These are phyloP conservation scores for Hirtodrosophila confusa DNA, from an alignment of 2,888 invertebrate species.

Conservation along the genomic window DNA sequence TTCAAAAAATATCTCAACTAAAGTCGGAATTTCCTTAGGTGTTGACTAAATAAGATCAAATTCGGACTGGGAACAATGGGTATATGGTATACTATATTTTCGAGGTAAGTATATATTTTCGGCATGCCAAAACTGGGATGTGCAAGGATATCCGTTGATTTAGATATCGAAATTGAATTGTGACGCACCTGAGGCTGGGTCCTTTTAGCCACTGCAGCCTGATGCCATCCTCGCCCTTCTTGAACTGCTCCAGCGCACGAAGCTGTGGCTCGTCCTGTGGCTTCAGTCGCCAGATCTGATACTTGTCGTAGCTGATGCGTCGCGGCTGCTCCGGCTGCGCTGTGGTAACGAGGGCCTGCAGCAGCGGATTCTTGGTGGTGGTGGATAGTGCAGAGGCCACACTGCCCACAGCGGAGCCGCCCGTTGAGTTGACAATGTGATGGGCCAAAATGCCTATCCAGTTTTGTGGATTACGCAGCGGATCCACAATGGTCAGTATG, in stretches of 20 bases:
- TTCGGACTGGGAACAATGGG: too few relatives aligned
- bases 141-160: too few relatives aligned
- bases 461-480: constrained; percentile 82
- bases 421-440: constrained; percentile 82
- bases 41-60: too few relatives aligned
- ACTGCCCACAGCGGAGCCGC: background rate
- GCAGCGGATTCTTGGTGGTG: constrained; percentile 72
- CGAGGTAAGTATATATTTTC: too few relatives aligned
- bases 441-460: constrained; percentile 84
- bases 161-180: too few relatives aligned
- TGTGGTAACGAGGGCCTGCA: constrained; percentile 64
- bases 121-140: too few relatives aligned
- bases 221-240: constrained; percentile 84
- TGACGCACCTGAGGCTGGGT: constrained; percentile 84
- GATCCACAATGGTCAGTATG: constrained; percentile 82
- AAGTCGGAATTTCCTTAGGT: too few relatives aligned
- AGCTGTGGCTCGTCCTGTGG: constrained; percentile 84
- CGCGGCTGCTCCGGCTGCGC: constrained; percentile 67
- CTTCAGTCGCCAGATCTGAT: constrained; percentile 85
- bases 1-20: too few relatives aligned
- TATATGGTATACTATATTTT: too few relatives aligned
- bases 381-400: constrained; percentile 11
- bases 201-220: constrained; percentile 87
- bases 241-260: constrained; percentile 84
- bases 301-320: constrained; percentile 84